Base-by-base conservation (phyloP, 2,888 invertebrate species). In the Epinotia bilunana region DNA sequence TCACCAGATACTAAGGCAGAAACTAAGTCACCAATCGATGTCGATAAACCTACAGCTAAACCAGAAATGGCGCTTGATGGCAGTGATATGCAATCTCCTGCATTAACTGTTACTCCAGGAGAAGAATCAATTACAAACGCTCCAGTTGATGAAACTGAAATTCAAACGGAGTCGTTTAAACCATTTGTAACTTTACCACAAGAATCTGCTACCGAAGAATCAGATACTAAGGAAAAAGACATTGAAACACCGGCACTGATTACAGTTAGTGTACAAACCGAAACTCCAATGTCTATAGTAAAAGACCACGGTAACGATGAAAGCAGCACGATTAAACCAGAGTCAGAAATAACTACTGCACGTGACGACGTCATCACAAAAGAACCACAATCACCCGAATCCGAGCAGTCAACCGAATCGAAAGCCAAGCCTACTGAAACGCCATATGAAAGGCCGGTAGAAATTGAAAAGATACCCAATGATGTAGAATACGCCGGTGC, bases 251-350 rank as follows among this genome's bases (percentile, higher is more conserved):
- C 69, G 39, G 11, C 60, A 28, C 49, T 64, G n/a, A n/a, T 33
- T 33, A 28, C 33, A 39, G 70, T 63, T 23, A 39, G 57, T 12
- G 39, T 60, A 13, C 70, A 43, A 43, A 75, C 75, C 3, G 61
- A 75, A 28, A 23, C 57, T n/a, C 75, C 75, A 5, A 72, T 75
- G 75, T 75, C 75, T 11, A 75, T 75, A 46, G 46, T 72, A 5
- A 75, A 67, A 62, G 71, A 75, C 12, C 20, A 75, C 7, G 20
- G 16, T 33, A 62, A 64, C 16, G 55, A 57, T 62, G 67, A 72
- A 65, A 49, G 23, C 20, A 58, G 64, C 57, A 55, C 71, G 18
- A 20, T 28, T 63, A 71, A 23, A 57, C 43, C 71, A 20, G 33
- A 62, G 11, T 28, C 60, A 13, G 70, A 13, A 46, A 58, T 55